phyloP scores from a whole-genome alignment of 2,797 vertebrate species.

The Sebastes itinus region DNA sequence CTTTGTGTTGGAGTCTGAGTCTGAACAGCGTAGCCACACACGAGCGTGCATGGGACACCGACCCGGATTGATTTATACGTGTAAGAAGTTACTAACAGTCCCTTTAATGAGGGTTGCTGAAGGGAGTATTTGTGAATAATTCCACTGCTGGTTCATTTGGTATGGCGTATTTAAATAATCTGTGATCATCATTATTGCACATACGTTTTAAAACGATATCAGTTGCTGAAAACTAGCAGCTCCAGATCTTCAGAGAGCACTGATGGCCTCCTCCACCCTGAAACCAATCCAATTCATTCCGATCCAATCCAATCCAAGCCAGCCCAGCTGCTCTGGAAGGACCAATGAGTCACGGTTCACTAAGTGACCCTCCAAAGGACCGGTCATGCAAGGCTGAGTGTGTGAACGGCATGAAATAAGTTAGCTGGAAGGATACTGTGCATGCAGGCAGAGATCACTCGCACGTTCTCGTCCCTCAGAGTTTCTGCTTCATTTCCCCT shows the following conservation, averaged over 20 bases:
- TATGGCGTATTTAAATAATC: not conserved
- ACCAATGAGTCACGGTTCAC: constrained; percentile 43
- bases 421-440: constrained; percentile 19
- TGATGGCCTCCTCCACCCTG: constrained; percentile 22
- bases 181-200: not conserved
- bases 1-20: too few relatives aligned
- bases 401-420: constrained; percentile 34
- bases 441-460: constrained; percentile 8
- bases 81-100: too few relatives aligned
- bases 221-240: constrained; percentile 3
- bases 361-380: constrained; percentile 40
- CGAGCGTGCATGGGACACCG: too few relatives aligned
- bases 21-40: too few relatives aligned
- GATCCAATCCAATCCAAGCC: constrained; percentile 28
- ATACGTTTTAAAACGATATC: not conserved
- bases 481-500: not conserved
- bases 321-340: constrained; percentile 52
- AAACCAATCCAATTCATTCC: constrained; percentile 39
- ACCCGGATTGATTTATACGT: too few relatives aligned
- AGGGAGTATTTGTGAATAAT: not conserved
- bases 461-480: not conserved
- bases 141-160: not conserved
- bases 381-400: constrained; percentile 38
- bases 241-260: constrained; percentile 18
- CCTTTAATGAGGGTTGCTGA: not conserved